Evolutionary conservation across 2,888 invertebrate genomes (phyloP).

Genomic region (Cheilosia grossa): DNA sequence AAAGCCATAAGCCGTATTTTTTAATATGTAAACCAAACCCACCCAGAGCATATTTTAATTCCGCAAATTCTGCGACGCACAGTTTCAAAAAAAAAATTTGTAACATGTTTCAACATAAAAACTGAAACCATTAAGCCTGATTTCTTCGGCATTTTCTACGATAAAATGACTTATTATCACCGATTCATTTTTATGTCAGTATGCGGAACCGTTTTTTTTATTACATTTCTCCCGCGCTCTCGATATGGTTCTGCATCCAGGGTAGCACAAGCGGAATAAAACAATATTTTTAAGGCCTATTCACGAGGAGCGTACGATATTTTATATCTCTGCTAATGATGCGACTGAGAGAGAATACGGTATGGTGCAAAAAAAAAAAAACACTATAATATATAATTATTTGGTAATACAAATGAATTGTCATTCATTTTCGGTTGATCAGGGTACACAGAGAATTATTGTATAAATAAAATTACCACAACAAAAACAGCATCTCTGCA

Average conservation of each 20-base stretch:
- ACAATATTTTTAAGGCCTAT: constrained; percentile 15
- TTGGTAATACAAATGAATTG: constrained; percentile 16
- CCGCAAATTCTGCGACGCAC: too few relatives aligned
- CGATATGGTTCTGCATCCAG: constrained; percentile 22
- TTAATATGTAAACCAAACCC: not conserved
- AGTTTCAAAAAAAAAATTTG: not conserved
- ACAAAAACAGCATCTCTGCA: not conserved
- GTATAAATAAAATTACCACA: not conserved
- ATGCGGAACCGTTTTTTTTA: constrained; percentile 39
- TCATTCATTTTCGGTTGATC: not conserved
- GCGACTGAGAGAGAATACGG: not conserved
- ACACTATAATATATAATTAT: not conserved
- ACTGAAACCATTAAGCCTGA: constrained; percentile 48
- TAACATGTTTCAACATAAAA: constrained; percentile 24
- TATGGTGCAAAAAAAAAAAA: not conserved
- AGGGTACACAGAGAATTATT: not conserved
- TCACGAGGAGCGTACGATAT: not conserved
- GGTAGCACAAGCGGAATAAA: constrained; percentile 13
- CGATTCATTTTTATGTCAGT: constrained; percentile 58
- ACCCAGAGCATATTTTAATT: not conserved
- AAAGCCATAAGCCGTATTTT: too few relatives aligned
- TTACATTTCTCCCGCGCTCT: constrained; percentile 16
- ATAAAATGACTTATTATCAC: constrained; percentile 60
- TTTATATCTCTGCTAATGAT: not conserved
- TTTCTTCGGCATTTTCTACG: constrained; percentile 42